These are phyloP conservation scores for Mellilla xanthometata DNA, from an alignment of 2,888 invertebrate species.

Conservation along the genomic window DNA sequence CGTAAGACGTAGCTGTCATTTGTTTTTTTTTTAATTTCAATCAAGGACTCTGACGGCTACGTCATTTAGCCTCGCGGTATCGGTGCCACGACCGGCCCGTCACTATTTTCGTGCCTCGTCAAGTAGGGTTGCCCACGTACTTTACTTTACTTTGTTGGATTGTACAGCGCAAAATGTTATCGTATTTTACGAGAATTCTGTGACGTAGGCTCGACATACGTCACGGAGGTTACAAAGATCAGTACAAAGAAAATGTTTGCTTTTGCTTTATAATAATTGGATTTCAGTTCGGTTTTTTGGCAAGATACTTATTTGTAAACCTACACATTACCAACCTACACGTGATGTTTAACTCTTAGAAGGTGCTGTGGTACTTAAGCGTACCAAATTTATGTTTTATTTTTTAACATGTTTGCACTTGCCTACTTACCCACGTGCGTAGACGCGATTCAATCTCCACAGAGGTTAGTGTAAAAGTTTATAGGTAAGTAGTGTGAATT, in stretches of 20 bases:
- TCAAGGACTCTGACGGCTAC: slow-evolving; percentile 49
- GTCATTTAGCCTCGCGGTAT: slow-evolving; percentile 50
- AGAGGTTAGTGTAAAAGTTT: too few species aligned
- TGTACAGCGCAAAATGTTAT: slow-evolving; percentile 9
- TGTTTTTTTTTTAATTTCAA: slow-evolving; percentile 53
- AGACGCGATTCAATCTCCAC: too few species aligned
- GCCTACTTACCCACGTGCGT: too few species aligned
- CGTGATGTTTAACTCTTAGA: too few species aligned
- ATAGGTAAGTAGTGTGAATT: too few species aligned
- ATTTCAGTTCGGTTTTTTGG: not conserved
- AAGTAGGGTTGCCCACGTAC: slow-evolving; percentile 27
- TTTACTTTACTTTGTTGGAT: slow-evolving; percentile 5
- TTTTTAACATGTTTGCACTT: too few species aligned
- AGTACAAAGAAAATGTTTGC: slow-evolving; percentile 3
- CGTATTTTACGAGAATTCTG: slow-evolving; percentile 11
- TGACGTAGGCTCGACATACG: slow-evolving; percentile 5
- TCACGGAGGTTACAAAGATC: slow-evolving; percentile 11
- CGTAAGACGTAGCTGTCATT: slow-evolving; percentile 35
- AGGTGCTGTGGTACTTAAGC: too few species aligned
- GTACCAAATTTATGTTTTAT: too few species aligned
- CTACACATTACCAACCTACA: too few species aligned
- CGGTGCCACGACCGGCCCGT: slow-evolving; percentile 52
- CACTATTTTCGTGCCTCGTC: slow-evolving; percentile 55
- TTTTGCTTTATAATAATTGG: slow-evolving; percentile 1
- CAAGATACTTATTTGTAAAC: too few species aligned